Base-by-base conservation (phyloP, 2,888 invertebrate species). In the Drosophila nigricruria region DNA sequence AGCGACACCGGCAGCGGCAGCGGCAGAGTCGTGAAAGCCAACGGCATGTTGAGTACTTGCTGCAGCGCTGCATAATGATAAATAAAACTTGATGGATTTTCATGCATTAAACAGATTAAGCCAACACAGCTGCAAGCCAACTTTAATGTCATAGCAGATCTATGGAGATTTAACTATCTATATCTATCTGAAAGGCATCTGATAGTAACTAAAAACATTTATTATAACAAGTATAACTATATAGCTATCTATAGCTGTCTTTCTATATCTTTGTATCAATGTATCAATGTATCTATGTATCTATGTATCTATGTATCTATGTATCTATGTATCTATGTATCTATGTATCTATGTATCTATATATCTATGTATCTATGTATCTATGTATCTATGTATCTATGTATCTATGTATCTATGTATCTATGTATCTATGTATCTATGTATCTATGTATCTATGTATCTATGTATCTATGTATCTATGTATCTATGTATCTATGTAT, bases 1-100 rank as follows among this genome's bases (percentile, higher is more conserved):
- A 25, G n/a, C n/a, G n/a, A n/a, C n/a, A n/a, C n/a, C n/a, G 40
- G 53, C 57, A 52, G 56, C 42, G 40, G 53, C 57, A 52, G 32
- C 10, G 14, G 3, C 18, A 20, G 34, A 34, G 38, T 38, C 53
- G n/a, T 49, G 27, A 52, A 52, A 25, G 34, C 34, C 34, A 52
- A 23, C 34, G 52, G 34, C 34, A 16, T 5, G 50, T 20, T 20
- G 14, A 34, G 52, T 34, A n/a, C 52, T 34, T 25, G 30, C 50
- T 18, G 50, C 50, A 30, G 32, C 9, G 50, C 34, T 9, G 32
- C 14, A 18, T 32, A 32, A 14, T 32, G 49, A 30, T 49, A 20
- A 32, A 30, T 49, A 49, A 30, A 30, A 32, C 18, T 49, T 49
- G 49, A 49, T 49, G 49, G 49, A 49, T 20, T 49, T 32, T 49